Percentiles rank a stretch among this genome's conserved stretches.
Conservation (phyloP, 2,888 invertebrate species). For the Leptopilina myrica region DNA sequence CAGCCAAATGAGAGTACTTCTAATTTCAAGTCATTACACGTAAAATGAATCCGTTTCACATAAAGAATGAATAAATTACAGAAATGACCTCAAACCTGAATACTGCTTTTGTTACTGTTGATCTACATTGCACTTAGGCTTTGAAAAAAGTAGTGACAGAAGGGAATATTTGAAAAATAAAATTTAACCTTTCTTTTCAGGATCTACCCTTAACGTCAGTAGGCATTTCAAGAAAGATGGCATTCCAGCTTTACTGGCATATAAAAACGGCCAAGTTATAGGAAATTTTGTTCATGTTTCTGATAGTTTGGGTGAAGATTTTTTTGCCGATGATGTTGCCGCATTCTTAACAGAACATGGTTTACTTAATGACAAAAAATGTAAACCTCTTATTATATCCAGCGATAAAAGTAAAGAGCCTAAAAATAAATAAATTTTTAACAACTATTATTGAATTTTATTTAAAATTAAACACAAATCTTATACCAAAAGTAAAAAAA, state of each 20-base stretch:
- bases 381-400: conserved; percentile 76
- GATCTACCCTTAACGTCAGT: conserved; percentile 91
- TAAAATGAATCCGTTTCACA: too few relatives aligned
- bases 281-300: conserved; percentile 94
- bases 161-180: neutral
- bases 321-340: conserved; percentile 93
- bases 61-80: too few relatives aligned
- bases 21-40: too few relatives aligned
- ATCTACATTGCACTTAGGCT: too few relatives aligned
- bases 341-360: conserved; percentile 92
- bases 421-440: conserved; percentile 50
- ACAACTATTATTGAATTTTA: neutral
- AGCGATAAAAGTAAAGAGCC: conserved; percentile 51
- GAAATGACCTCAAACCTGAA: too few relatives aligned
- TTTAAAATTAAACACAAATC: neutral
- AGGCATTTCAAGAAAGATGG: conserved; percentile 90
- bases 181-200: conserved; percentile 61
- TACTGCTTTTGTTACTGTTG: too few relatives aligned
- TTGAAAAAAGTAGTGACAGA: too few relatives aligned
- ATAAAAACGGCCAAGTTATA: conserved; percentile 92
- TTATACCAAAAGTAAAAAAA: too few relatives aligned
- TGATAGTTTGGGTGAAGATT: conserved; percentile 93
- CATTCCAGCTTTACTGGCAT: conserved; percentile 93
- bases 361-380: conserved; percentile 85
- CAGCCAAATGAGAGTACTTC: too few relatives aligned